Conservation (phyloP, 1,140 invertebrate species). For the Brachionus rotundiformis region DNA sequence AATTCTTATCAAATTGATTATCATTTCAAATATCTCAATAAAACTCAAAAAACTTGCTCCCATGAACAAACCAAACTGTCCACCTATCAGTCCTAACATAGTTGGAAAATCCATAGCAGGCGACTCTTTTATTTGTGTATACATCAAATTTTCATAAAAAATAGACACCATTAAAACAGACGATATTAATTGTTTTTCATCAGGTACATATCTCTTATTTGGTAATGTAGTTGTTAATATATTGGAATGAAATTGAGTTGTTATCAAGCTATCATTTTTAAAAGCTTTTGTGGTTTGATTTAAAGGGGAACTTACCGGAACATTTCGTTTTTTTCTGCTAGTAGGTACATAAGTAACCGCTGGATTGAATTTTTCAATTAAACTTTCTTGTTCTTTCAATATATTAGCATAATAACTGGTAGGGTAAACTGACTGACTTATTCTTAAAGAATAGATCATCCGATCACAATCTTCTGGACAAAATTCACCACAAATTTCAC, state of each 20-base stretch:
- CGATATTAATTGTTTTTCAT: neutral
- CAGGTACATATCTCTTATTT: neutral
- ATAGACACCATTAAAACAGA: neutral
- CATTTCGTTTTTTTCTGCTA: no score
- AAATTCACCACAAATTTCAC: neutral
- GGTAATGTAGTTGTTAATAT: neutral
- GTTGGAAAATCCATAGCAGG: neutral
- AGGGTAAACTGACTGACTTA: neutral
- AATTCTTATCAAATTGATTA: neutral
- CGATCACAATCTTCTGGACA: slow-evolving; percentile 3
- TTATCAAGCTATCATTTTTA: neutral
- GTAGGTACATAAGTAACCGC: neutral
- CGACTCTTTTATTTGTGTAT: slow-evolving; percentile 18
- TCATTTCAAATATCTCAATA: slow-evolving; percentile 36
- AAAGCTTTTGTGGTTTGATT: neutral
- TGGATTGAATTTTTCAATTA: slow-evolving; percentile 16
- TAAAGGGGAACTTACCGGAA: no score
- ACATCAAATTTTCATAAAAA: slow-evolving; percentile 22
- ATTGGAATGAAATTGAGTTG: neutral
- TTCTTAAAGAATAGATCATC: slow-evolving; percentile 8
- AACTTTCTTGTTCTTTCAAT: neutral
- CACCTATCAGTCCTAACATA: slow-evolving; percentile 37
- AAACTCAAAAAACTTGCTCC: slow-evolving; percentile 50
- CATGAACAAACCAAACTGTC: slow-evolving; percentile 45
- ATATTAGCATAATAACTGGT: neutral